Percentiles rank a stretch among this genome's conserved stretches.
Evolutionary conservation across 2,888 invertebrate species (phyloP).

Genomic region (Mantis religiosa): DNA sequence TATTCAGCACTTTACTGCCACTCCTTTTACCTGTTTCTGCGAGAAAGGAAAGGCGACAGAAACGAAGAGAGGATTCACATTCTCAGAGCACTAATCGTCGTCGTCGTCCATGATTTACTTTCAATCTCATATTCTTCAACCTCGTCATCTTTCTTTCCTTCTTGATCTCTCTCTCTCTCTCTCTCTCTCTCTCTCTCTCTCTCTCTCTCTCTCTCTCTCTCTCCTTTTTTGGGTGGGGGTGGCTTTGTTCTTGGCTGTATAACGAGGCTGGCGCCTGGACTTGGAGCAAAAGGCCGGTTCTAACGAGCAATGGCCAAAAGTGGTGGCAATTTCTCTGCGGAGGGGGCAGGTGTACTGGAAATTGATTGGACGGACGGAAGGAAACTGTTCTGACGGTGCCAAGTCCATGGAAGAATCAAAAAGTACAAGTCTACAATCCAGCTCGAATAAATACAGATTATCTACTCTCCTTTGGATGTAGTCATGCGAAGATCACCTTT

Average conservation of each 20-base stretch:
- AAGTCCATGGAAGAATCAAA: neutral
- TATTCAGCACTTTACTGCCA: neutral
- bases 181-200: neutral
- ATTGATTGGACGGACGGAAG: conserved; percentile 1
- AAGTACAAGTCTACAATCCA: neutral
- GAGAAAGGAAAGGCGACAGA: neutral
- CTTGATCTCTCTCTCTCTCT: neutral
- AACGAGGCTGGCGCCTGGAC: neutral
- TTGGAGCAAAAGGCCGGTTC: neutral
- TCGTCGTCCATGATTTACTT: neutral
- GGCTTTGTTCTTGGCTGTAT: neutral
- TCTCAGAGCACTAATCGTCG: neutral
- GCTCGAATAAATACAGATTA: neutral
- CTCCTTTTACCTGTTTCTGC: neutral
- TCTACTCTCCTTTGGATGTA: too few species aligned
- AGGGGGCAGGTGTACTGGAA: neutral
- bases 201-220: neutral
- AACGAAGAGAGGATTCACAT: neutral
- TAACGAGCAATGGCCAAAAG: neutral
- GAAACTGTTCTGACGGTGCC: neutral
- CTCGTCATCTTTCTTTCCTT: neutral
- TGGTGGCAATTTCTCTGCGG: neutral
- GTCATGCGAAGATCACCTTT: too few species aligned
- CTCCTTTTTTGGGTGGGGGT: too few species aligned
- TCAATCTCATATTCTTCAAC: neutral